Evolutionary conservation across 1,140 invertebrate genomes (phyloP).

Genomic region (Drosophila kepulauana): DNA sequence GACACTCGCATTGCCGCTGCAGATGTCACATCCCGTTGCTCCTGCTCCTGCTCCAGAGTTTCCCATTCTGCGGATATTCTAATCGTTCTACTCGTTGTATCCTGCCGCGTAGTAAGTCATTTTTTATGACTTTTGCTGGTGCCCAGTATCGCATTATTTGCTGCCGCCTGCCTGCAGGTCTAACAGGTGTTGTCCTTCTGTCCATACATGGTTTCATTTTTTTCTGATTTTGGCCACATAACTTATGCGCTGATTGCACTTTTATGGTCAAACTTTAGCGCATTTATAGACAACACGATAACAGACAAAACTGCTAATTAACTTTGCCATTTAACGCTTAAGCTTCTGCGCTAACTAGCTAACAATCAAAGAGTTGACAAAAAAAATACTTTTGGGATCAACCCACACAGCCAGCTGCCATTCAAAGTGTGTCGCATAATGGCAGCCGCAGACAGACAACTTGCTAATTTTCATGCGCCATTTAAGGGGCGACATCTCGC

Average conservation of each 20-base stretch:
- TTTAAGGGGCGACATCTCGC: constrained; percentile 63
- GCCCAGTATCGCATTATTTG: constrained; percentile 31
- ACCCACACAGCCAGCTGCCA: constrained; percentile 40
- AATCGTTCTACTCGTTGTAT: constrained; percentile 38
- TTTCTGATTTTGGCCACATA: constrained; percentile 59
- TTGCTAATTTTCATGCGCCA: constrained; percentile 82
- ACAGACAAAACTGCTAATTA: constrained; percentile 79
- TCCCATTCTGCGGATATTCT: constrained; percentile 5
- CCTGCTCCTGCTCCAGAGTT: background rate
- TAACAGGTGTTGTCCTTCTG: constrained; percentile 49
- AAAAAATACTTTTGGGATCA: constrained; percentile 28
- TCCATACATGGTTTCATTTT: constrained; percentile 42
- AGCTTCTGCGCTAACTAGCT: constrained; percentile 28
- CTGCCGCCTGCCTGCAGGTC: constrained; percentile 42
- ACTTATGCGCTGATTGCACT: constrained; percentile 79
- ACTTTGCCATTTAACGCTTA: constrained; percentile 66
- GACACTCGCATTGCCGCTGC: constrained; percentile 61
- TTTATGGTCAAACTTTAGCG: constrained; percentile 76
- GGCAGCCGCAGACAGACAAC: constrained; percentile 76
- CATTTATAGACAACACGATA: constrained; percentile 54
- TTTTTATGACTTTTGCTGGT: constrained; percentile 55
- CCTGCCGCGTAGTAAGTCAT: constrained; percentile 62
- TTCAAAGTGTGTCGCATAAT: constrained; percentile 82
- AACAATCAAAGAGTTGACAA: constrained; percentile 39
- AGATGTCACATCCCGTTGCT: constrained; percentile 5